Conservation (phyloP, 2,888 invertebrate genomes). For the Ophion ventricosus region DNA sequence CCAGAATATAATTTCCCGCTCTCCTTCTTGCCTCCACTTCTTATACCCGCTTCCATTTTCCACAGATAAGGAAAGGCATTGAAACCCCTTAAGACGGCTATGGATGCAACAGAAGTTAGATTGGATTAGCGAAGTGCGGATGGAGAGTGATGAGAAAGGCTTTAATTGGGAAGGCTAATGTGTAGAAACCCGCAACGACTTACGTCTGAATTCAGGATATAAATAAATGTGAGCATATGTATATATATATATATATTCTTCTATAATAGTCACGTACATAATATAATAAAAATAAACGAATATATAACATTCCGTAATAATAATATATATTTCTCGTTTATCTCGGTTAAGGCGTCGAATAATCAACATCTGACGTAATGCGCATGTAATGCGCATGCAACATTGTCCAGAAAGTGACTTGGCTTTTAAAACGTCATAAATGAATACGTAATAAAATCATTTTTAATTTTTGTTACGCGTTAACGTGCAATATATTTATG, state of each 20-base stretch:
- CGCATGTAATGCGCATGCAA: conserved; percentile 13
- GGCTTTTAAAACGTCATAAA: conserved; percentile 68
- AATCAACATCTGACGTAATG: conserved; percentile 58
- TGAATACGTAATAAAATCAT: conserved; percentile 62
- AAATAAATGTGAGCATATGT: too few relatives aligned
- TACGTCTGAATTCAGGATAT: too few relatives aligned
- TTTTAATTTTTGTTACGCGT: conserved; percentile 68
- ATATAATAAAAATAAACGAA: conserved; percentile 71
- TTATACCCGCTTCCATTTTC: too few relatives aligned
- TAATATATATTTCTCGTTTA: conserved; percentile 61
- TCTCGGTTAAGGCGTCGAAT: conserved; percentile 62
- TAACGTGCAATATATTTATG: conserved; percentile 62
- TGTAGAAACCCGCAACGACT: too few relatives aligned
- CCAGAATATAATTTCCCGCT: too few relatives aligned
- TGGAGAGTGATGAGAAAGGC: too few relatives aligned
- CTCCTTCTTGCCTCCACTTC: too few relatives aligned
- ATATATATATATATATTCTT: conserved; percentile 52
- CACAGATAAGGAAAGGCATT: too few relatives aligned
- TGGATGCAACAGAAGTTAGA: too few relatives aligned
- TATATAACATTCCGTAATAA: conserved; percentile 75
- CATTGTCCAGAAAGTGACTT: conserved; percentile 57
- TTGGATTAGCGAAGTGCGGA: too few relatives aligned
- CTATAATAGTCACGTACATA: conserved; percentile 65
- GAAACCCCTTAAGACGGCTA: too few relatives aligned
- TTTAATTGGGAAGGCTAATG: too few relatives aligned